Base-by-base conservation (phyloP, 2,888 invertebrate genomes). In the Pristionchus entomophagus region DNA sequence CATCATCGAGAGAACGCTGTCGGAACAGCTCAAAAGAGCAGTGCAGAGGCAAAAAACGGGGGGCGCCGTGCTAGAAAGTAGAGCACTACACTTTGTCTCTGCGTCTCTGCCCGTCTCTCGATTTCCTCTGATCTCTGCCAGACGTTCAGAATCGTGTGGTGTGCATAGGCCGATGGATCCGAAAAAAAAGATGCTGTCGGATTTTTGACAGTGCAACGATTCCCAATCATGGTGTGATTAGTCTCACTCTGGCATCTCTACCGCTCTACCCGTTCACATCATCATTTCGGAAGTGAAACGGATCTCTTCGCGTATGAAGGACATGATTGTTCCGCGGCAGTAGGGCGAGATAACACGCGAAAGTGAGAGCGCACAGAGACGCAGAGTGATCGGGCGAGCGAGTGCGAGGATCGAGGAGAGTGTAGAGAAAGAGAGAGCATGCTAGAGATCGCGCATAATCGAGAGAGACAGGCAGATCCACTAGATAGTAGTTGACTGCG, bases 301-400 rank as follows among this genome's bases (percentile, higher is more conserved):
- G 14, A n/a, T 14, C 0, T 26, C n/a, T 12, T 69, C 17, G 19
- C 14, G 45, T 14, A 45, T 45, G 51, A 49, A 49, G 51, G 59
- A 59, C 82, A 38, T 38, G 81, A 81, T 51, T 81, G 49, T 26
- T n/a, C 35, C 32, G n/a, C n/a, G 12, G 2, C 26, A 8, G 3
- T 22, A 19, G 51, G 29, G 49, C 45, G 45, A 78, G 51, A 17
- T 45, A 2, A 22, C 45, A 19, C 29, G 29, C 3, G 78, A 78
- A 51, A 0, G 51, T 29, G 45, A 78, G 78, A 78, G 78, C 49
- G 14, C n/a, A n/a, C 29, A 49, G 78, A 78, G 49, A 77, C 26
- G 77, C 49, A 77, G 49, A 80, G 80, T 49, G 53, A 6, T n/a
- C n/a, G 53, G 51, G 29, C 29, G 51, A 78, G 78, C 29, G 49